phyloP scores from a whole-genome alignment of 1,140 invertebrate genomes.

The Brachystomella parvula region DNA sequence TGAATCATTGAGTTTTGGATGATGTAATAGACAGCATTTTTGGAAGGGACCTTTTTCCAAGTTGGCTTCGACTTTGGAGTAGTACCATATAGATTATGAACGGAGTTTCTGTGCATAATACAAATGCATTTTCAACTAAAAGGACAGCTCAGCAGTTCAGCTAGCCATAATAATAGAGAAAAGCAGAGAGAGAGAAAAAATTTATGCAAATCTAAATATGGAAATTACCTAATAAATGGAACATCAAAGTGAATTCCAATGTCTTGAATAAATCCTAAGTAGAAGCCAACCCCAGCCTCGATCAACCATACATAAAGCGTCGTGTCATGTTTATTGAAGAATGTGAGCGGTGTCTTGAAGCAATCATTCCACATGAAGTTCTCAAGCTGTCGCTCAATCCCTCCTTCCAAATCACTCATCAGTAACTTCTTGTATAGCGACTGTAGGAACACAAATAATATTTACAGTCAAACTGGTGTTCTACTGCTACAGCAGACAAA shows the following conservation, averaged over 20 bases:
- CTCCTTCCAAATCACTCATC: constrained; percentile 31
- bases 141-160: neutral
- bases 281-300: constrained; percentile 35
- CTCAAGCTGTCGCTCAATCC: constrained; percentile 25
- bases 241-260: constrained; percentile 36
- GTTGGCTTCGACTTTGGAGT: constrained; percentile 16
- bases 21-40: constrained; percentile 35
- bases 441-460: constrained; percentile 20
- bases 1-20: constrained; percentile 37
- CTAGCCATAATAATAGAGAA: too few species aligned
- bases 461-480: neutral
- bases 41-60: constrained; percentile 12
- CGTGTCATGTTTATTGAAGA: constrained; percentile 25
- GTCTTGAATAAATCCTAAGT: constrained; percentile 35
- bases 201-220: neutral
- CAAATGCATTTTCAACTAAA: neutral
- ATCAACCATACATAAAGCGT: constrained; percentile 32
- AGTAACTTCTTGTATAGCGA: constrained; percentile 30
- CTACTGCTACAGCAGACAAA: neutral
- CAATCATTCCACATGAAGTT: constrained; percentile 35
- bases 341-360: constrained; percentile 34
- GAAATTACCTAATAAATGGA: constrained; percentile 32
- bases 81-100: constrained; percentile 18
- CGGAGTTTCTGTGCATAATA: constrained; percentile 16
- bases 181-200: too few species aligned